Evolutionary conservation across 2,113 vertebrate species (phyloP), one percentile per base, ranked within the genome.

Genomic region (Pongo pygmaeus): DNA sequence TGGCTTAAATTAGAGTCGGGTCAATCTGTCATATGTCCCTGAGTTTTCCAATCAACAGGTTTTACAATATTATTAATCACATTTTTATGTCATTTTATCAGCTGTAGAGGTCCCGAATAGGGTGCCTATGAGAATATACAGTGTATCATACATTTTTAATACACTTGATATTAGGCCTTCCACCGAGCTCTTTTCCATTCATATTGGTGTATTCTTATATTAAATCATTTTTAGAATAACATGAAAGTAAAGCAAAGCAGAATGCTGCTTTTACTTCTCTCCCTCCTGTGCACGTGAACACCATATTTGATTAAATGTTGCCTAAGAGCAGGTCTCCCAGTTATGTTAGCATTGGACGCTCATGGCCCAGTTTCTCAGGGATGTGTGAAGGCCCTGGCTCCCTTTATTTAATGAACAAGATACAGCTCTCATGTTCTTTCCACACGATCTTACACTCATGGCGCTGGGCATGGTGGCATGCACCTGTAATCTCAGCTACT

Each of bases 51-150:
- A 98, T 98, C 97, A 96, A 80, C 83, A 93, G 91, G 96, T 97
- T 98, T 98, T 98, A 96, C 84, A 97, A 86, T 97, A 96, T 97
- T 97, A 97, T 97, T 97, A 97, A 98, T 98, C 97, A 96, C 80
- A 96, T 90, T 97, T 97, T 97, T 96, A 97, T 98, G 93, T 94
- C 93, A 95, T 94, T 96, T 97, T 96, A 95, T 94, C 97, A 80
- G 81, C 46, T 91, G 1, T 80, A 61, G 81, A 96, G 78, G 88
- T 46, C 72, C 91, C n/a, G 52, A 22, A 67, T 59, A 61, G 85
- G 72, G 70, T 52, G 93, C 77, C 81, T 89, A 23, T 40, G 93
- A 96, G 92, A 94, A 97, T 95, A 97, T 84, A 92, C 77, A 89
- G 64, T 89, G 69, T 96, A 61, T 94, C 69, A 80, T 85, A 84